Base-by-base conservation (phyloP, 2,888 invertebrate species). In the Idaea straminata region DNA sequence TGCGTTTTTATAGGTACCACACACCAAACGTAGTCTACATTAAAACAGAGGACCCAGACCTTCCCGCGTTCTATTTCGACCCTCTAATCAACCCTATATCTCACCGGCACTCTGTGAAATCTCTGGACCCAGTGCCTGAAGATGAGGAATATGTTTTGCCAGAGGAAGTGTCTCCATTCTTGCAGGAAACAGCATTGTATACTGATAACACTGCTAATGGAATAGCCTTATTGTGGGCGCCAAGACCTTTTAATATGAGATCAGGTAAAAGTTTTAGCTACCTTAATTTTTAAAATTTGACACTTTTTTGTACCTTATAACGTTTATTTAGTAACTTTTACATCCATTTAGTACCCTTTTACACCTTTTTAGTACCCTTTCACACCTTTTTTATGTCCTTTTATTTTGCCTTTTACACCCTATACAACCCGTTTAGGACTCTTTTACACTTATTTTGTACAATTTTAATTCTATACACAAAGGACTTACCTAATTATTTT, bases 61-160 rank as follows among this genome's bases (percentile, higher is more conserved):
- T 99, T 66, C 99, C 99, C 57, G 99, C 99, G 0, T 99, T 99
- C 89, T 99, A 99, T 88, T 99, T 99, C 91, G 99, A 99, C 93
- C 99, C 99, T 0, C 94, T 99, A 62, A 99, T 99, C 83, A 99
- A 99, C 91, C 99, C 99, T 0, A 99, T 99, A 77, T 98, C 99
- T 0, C 99, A 99, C 84, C 94, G 98, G 64, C 97, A 98, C 88
- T 95, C 98, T 0, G 95, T 97, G 0, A 98, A 97, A 93, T 94
- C 95, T 5, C 89, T 96, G 61, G 99, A 99, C 82, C 97, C 97
- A 0, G 89, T 97, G 65, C 97, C 98, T 0, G 98, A 99, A 64
- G 99, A 99, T 77, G 98, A 98, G 81, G 99, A 99, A 74, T 99
- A 98, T 92, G 94, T 97, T 61, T 90, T 99, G 59, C 97, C 98